Base-by-base conservation (phyloP, 2,113 vertebrate genomes). In the Rynchops niger region DNA sequence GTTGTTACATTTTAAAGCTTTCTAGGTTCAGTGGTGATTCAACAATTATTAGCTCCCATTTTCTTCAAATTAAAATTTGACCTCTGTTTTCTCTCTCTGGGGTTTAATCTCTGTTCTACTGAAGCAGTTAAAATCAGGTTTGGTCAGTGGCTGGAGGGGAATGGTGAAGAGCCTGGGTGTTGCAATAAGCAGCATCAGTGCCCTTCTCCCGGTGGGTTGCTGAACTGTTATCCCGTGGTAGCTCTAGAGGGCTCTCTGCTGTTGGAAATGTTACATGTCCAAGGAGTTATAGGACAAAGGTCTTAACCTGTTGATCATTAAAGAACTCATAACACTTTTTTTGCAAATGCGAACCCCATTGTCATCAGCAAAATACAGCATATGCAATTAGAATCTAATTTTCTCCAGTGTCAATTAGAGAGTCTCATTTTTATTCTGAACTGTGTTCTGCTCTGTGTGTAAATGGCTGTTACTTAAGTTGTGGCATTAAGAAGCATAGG, bases 181-280 rank as follows among this genome's bases (percentile, higher is more conserved):
- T 86, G 42, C 18, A n/a, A 10, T 58, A 66, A 38, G 53, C 16
- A 36, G 32, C 3, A 1, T 15, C 93, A 67, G 29, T 94, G 82
- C 89, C 91, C 96, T 95, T 80, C 88, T 97, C 56, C 76, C 13
- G 7, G 53, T 90, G 53, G 90, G 27, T 4, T 94, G 67, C 83
- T 89, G 81, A 90, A 84, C 91, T 89, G 47, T 94, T 97, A 79
- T 95, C 66, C 71, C 7, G 2, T 70, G 78, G 67, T 93, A 96
- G 91, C 96, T 97, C 94, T 97, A 97, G 97, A 92, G 96, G 96
- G 97, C 96, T 97, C 97, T 94, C 87, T 96, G 95, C 96, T 91
- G 94, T 97, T 96, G 95, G 94, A 88, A 96, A 97, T 97, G 52
- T 56, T 45, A 22, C 21, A 23, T 78, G 93, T 90, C 62, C 32